Percentiles rank a stretch among this genome's conserved stretches.
Conservation (phyloP, 2,797 vertebrate genomes). For the Apodemus agrarius region DNA sequence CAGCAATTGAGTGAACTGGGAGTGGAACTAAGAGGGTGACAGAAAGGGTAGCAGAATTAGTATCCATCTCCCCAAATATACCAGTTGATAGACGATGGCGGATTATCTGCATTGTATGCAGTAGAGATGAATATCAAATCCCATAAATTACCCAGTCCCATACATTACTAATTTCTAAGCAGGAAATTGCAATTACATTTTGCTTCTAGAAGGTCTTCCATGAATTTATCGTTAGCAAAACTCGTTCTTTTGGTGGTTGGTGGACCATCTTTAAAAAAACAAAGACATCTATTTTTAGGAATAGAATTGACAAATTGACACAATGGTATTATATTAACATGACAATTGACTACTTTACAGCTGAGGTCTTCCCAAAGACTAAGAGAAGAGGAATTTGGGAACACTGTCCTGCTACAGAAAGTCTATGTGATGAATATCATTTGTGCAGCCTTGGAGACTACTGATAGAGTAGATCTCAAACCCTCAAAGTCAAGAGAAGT, state of each 20-base stretch:
- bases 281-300: neutral
- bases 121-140: neutral
- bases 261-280: neutral
- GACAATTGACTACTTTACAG: neutral
- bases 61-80: neutral
- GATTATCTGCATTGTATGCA: neutral
- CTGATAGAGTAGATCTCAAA: neutral
- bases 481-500: neutral
- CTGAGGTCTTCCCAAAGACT: neutral
- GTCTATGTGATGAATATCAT: neutral
- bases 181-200: neutral
- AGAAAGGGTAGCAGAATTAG: neutral
- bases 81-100: neutral
- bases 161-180: neutral
- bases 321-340: neutral
- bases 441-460: neutral
- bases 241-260: neutral
- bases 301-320: neutral
- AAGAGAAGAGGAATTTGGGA: neutral
- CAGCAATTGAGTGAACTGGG: neutral
- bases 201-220: neutral
- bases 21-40: neutral
- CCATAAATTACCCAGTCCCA: neutral
- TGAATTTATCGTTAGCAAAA: neutral
- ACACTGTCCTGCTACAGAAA: neutral